These are phyloP conservation scores for Schizaphis graminum DNA, from an alignment of 2,888 invertebrate genomes.

Conservation along the genomic window DNA sequence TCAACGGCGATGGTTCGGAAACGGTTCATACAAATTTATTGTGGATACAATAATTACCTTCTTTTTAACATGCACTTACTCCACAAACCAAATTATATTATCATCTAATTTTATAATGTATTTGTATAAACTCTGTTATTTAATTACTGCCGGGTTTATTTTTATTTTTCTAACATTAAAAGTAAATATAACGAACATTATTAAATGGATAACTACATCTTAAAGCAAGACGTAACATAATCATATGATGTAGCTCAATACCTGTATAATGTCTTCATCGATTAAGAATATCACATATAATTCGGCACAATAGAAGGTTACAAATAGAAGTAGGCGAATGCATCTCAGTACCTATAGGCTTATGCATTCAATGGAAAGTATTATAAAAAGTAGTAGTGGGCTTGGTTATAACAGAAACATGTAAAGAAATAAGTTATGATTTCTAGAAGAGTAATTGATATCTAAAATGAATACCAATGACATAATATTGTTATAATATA, in stretches of 20 bases:
- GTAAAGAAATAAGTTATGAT: conserved; percentile 24
- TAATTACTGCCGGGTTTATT: neutral
- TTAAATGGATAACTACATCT: neutral
- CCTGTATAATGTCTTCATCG: neutral
- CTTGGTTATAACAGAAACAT: neutral
- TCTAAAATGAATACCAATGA: conserved; percentile 10
- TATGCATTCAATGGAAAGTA: conserved; percentile 25
- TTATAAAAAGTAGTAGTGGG: neutral
- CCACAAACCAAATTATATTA: neutral
- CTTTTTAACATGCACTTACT: neutral
- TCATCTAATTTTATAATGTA: neutral
- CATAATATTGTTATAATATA: neutral
- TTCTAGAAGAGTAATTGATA: conserved; percentile 36
- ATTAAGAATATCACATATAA: neutral
- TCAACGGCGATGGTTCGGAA: neutral
- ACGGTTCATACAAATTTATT: neutral
- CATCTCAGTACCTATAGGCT: neutral
- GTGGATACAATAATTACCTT: neutral
- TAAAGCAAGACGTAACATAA: neutral
- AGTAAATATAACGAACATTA: neutral
- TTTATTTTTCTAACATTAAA: neutral
- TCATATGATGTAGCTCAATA: neutral
- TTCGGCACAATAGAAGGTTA: neutral
- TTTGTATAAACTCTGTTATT: neutral
- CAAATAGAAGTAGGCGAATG: conserved; percentile 18